Percentiles rank a stretch among this genome's conserved stretches.
Conservation (phyloP, 1,140 invertebrate species). For the Drosophila micromelanica region DNA sequence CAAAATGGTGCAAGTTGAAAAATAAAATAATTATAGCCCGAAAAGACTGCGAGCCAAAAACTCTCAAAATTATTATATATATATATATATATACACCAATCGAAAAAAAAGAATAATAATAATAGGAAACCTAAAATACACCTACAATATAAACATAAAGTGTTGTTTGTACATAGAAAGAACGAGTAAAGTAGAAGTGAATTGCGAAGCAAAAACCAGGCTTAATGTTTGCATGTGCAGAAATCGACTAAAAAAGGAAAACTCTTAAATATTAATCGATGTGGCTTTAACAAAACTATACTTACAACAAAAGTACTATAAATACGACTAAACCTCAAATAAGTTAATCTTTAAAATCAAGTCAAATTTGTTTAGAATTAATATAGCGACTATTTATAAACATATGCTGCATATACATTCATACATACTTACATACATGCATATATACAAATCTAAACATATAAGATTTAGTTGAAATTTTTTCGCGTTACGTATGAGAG, state of each 20-base stretch:
- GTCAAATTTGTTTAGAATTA: conserved; percentile 75
- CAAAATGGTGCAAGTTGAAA: conserved; percentile 57
- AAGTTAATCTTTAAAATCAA: conserved; percentile 44
- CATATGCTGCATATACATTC: conserved; percentile 16
- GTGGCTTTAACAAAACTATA: conserved; percentile 80
- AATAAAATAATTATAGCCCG: conserved; percentile 74
- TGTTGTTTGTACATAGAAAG: conserved; percentile 11
- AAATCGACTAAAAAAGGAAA: conserved; percentile 27
- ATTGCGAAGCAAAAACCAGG: conserved; percentile 45
- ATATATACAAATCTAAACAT: conserved; percentile 31
- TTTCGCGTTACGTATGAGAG: conserved; percentile 68
- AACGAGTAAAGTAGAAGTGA: not conserved
- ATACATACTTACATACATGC: conserved; percentile 29
- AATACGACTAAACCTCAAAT: conserved; percentile 33
- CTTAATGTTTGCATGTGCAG: conserved; percentile 32
- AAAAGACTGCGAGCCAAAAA: conserved; percentile 83
- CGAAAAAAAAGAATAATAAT: not conserved
- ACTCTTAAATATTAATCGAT: conserved; percentile 74
- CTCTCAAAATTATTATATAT: conserved; percentile 78
- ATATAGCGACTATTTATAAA: conserved; percentile 38
- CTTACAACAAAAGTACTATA: conserved; percentile 17
- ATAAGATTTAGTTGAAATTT: conserved; percentile 76
- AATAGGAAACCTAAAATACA: conserved; percentile 41
- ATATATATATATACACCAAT: conserved; percentile 34
- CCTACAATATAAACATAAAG: conserved; percentile 35